Evolutionary conservation across 2,113 vertebrate genomes (phyloP).

Genomic region (Sylvilagus bachmani): DNA sequence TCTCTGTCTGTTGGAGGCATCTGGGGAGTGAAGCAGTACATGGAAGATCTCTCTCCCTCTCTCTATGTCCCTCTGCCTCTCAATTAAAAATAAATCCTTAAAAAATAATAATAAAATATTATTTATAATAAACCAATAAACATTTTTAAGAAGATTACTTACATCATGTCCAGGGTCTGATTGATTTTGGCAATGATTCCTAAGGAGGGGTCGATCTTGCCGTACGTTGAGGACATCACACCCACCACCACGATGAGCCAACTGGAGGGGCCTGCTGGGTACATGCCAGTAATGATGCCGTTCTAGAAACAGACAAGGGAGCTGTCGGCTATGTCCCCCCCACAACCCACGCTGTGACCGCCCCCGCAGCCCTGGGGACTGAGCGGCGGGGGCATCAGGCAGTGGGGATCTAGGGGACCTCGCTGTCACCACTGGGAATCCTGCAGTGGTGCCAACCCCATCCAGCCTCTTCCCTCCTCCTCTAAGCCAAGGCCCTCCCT

Average conservation of each 20-base stretch:
- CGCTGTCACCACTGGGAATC: background rate
- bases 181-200: slow-evolving; percentile 94
- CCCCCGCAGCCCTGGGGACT: rapidly evolving
- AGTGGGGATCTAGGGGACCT: rapidly evolving
- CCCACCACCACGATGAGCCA: slow-evolving; percentile 96
- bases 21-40: too few species aligned
- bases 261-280: slow-evolving; percentile 96
- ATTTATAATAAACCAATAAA: background rate
- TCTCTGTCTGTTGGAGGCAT: too few species aligned
- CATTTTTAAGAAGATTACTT: slow-evolving; percentile 73
- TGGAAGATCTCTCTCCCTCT: too few species aligned
- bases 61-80: too few species aligned
- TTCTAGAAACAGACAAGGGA: slow-evolving; percentile 89
- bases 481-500: background rate
- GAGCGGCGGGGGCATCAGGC: background rate
- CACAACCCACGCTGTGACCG: too few species aligned
- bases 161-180: slow-evolving; percentile 93
- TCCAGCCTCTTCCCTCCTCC: background rate
- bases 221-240: slow-evolving; percentile 96
- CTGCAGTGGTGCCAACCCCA: rapidly evolving
- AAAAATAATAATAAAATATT: background rate
- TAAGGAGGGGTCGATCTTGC: slow-evolving; percentile 94
- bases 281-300: slow-evolving; percentile 97
- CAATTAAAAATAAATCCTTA: too few species aligned
- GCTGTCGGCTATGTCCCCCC: rapidly evolving